Evolutionary conservation across 2,797 vertebrate genomes (phyloP).

Genomic region (Gymnoscopelus microlampas): DNA sequence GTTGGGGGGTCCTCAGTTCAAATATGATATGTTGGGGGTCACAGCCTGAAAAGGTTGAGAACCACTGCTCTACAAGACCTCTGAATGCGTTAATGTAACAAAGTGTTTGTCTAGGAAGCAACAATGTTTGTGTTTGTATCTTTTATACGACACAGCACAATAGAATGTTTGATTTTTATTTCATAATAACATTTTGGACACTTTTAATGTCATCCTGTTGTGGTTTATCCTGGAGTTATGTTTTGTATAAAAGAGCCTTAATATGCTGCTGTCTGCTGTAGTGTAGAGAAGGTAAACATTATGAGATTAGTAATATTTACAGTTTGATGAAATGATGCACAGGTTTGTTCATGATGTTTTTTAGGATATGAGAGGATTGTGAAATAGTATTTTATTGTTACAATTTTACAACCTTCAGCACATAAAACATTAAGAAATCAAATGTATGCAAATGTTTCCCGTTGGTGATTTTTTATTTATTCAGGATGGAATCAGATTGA

Average conservation of each 20-base stretch:
- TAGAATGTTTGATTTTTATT: no score
- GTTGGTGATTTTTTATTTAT: conserved; percentile 27
- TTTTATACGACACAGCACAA: no score
- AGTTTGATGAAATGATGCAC: conserved; percentile 61
- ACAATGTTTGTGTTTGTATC: no score
- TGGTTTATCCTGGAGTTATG: conserved; percentile 21
- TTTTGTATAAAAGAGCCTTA: conserved; percentile 63
- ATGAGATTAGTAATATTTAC: conserved; percentile 37
- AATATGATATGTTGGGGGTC: no score
- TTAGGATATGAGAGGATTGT: conserved; percentile 17
- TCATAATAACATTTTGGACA: no score
- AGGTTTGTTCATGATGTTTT: conserved; percentile 44
- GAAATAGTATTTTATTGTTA: conserved; percentile 41
- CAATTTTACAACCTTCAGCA: conserved; percentile 42
- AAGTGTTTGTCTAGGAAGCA: no score
- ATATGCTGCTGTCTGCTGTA: conserved; percentile 44
- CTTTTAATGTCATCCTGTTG: no score
- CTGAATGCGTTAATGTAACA: no score
- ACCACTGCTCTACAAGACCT: no score
- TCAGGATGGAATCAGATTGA: conserved; percentile 4
- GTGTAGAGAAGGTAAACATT: no score
- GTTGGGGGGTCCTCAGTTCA: no score
- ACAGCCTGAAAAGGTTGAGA: no score
- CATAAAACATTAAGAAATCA: conserved; percentile 47
- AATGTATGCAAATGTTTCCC: conserved; percentile 66